Evolutionary conservation across 2,797 vertebrate genomes (phyloP).

Genomic region (Sebastolobus alascanus): DNA sequence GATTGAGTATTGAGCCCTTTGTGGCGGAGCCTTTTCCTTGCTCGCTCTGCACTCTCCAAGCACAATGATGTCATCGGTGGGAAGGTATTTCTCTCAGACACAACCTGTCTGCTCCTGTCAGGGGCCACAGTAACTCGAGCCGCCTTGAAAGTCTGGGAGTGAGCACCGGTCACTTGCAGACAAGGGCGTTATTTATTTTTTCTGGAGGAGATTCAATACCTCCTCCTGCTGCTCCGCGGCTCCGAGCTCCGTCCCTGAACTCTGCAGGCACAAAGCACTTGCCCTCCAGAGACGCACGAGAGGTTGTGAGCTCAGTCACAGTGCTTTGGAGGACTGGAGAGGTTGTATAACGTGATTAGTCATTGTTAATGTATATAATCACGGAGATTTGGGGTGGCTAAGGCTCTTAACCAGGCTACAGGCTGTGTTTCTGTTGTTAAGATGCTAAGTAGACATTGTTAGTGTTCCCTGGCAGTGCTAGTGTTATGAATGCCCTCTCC

Average conservation of each 20-base stretch:
- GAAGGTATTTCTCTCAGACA: constrained; percentile 86
- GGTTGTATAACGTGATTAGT: constrained; percentile 69
- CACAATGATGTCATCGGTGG: constrained; percentile 84
- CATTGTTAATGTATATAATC: constrained; percentile 69
- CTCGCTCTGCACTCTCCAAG: constrained; percentile 31
- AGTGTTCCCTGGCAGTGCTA: constrained; percentile 8
- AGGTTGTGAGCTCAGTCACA: constrained; percentile 59
- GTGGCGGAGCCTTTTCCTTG: constrained; percentile 52
- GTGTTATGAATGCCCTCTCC: constrained; percentile 9
- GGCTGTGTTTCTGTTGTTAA: constrained; percentile 51
- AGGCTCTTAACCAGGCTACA: constrained; percentile 52
- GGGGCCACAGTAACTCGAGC: constrained; percentile 84
- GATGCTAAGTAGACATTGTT: constrained; percentile 48
- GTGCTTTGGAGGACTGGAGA: constrained; percentile 44
- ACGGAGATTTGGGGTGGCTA: constrained; percentile 48
- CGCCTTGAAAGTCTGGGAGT: constrained; percentile 83
- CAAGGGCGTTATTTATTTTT: constrained; percentile 88
- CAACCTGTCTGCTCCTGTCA: constrained; percentile 86
- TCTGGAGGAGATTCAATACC: constrained; percentile 83
- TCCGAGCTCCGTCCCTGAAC: constrained; percentile 58
- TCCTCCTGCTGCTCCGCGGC: constrained; percentile 62
- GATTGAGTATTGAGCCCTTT: constrained; percentile 63
- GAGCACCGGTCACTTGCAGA: constrained; percentile 84
- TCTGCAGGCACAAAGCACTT: constrained; percentile 61
- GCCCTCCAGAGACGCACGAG: constrained; percentile 62